Percentiles rank a stretch among this genome's conserved stretches.
Evolutionary conservation across 2,113 vertebrate genomes (phyloP).

Genomic region (Rhinoderma darwinii): DNA sequence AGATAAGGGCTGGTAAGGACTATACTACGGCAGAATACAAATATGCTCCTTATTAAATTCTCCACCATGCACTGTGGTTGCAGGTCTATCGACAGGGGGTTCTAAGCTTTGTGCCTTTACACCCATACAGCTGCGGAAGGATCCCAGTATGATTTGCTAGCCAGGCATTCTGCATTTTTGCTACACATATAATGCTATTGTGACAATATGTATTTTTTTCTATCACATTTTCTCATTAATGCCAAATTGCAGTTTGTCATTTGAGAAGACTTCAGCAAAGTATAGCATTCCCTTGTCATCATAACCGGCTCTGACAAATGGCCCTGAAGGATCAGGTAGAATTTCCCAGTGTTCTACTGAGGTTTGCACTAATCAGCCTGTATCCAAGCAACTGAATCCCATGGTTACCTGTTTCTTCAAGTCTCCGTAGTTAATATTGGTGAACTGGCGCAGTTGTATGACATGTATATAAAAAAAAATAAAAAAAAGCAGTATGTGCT

Average conservation of each 20-base stretch:
- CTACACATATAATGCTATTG: not conserved
- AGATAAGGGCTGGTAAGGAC: conserved; percentile 64
- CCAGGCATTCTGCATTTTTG: not conserved
- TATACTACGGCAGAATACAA: conserved; percentile 66
- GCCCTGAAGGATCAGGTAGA: conserved; percentile 69
- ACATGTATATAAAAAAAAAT: conserved; percentile 38
- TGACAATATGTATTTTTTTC: conserved; percentile 46
- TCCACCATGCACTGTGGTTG: conserved; percentile 39
- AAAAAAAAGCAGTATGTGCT: not conserved
- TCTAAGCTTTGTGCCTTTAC: not conserved
- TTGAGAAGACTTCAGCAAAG: conserved; percentile 62
- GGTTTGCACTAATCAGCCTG: conserved; percentile 65
- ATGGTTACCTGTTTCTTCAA: conserved; percentile 64
- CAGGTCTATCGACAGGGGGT: conserved; percentile 31
- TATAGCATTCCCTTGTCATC: conserved; percentile 65
- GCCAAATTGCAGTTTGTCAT: conserved; percentile 46
- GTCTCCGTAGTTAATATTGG: conserved; percentile 65
- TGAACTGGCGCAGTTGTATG: conserved; percentile 45
- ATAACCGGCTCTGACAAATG: conserved; percentile 67
- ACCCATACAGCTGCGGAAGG: not conserved
- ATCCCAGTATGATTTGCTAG: not conserved
- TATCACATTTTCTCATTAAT: conserved; percentile 31
- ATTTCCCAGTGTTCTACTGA: conserved; percentile 64
- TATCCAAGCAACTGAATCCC: conserved; percentile 71
- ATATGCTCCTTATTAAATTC: conserved; percentile 64